Percentiles rank a stretch among this genome's conserved stretches.
These are phyloP conservation scores for Synergus itoensis DNA, from an alignment of 2,888 invertebrate species.

Conservation along the genomic window DNA sequence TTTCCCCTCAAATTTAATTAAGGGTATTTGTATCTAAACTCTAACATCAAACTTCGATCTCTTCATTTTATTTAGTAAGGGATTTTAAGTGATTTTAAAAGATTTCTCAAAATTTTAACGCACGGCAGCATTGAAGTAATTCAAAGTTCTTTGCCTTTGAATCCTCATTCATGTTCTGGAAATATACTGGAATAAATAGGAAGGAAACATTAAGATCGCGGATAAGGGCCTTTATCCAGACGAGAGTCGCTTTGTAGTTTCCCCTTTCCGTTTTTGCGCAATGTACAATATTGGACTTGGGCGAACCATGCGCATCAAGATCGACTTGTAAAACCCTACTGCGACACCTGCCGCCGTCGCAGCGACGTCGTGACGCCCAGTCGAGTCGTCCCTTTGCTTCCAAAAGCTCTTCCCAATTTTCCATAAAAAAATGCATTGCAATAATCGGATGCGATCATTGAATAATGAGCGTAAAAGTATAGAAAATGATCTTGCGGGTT, in stretches of 20 bases:
- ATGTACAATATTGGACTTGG: conserved; percentile 44
- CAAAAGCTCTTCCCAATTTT: conserved; percentile 21
- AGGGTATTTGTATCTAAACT: too few species aligned
- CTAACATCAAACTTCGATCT: too few species aligned
- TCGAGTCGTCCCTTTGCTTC: conserved; percentile 43
- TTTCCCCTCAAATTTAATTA: too few species aligned
- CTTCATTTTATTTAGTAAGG: too few species aligned
- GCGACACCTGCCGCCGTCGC: conserved; percentile 58
- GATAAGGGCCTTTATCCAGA: conserved; percentile 38
- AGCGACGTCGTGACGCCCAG: conserved; percentile 56
- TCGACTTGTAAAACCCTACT: conserved; percentile 52
- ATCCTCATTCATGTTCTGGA: conserved; percentile 24
- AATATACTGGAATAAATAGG: conserved; percentile 5
- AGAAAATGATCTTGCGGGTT: not conserved
- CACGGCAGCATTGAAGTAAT: conserved; percentile 16
- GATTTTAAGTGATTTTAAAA: too few species aligned
- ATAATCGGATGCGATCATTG: not conserved
- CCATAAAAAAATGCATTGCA: conserved; percentile 8
- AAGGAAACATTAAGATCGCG: conserved; percentile 36
- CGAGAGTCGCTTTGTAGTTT: conserved; percentile 36
- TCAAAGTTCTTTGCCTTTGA: conserved; percentile 20
- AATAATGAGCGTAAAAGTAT: conserved; percentile 36
- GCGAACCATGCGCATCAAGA: conserved; percentile 56
- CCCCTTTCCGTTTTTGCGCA: conserved; percentile 37
- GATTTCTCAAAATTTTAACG: not conserved